Evolutionary conservation across 2,888 invertebrate species (phyloP).

Genomic region (Calliphora vomitoria): DNA sequence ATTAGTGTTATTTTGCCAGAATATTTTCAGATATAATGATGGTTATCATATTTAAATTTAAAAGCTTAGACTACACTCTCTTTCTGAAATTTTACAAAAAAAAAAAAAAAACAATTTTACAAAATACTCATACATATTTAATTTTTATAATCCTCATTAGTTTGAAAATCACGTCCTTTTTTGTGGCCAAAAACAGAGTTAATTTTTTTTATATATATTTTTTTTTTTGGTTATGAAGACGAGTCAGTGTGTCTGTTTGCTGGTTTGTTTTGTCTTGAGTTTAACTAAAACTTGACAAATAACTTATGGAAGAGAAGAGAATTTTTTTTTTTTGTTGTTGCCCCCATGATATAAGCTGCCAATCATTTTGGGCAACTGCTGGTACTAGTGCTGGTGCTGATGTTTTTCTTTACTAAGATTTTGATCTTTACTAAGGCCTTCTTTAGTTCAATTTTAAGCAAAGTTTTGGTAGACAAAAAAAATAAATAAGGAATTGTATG

Average conservation of each 20-base stretch:
- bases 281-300: conserved; percentile 72
- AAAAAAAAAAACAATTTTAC: not conserved
- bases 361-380: conserved; percentile 69
- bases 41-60: conserved; percentile 70
- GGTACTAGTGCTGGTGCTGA: conserved; percentile 14
- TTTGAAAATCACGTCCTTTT: conserved; percentile 72
- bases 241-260: conserved; percentile 43
- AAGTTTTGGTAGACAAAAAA: conserved; percentile 17
- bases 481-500: conserved; percentile 53
- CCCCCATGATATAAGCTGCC: conserved; percentile 67
- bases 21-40: conserved; percentile 66
- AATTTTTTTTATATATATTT: conserved; percentile 52
- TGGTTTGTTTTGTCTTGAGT: conserved; percentile 42
- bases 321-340: conserved; percentile 30
- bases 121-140: conserved; percentile 67
- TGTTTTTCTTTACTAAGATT: conserved; percentile 54
- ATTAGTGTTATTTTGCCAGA: conserved; percentile 51
- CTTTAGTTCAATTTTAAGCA: conserved; percentile 46
- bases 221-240: not conserved
- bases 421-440: conserved; percentile 67
- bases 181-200: conserved; percentile 65
- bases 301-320: conserved; percentile 61
- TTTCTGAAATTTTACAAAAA: not conserved
- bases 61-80: conserved; percentile 35
- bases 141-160: conserved; percentile 74